These are phyloP conservation scores for Austrofundulus limnaeus DNA, from an alignment of 2,113 vertebrate genomes.

Conservation along the genomic window DNA sequence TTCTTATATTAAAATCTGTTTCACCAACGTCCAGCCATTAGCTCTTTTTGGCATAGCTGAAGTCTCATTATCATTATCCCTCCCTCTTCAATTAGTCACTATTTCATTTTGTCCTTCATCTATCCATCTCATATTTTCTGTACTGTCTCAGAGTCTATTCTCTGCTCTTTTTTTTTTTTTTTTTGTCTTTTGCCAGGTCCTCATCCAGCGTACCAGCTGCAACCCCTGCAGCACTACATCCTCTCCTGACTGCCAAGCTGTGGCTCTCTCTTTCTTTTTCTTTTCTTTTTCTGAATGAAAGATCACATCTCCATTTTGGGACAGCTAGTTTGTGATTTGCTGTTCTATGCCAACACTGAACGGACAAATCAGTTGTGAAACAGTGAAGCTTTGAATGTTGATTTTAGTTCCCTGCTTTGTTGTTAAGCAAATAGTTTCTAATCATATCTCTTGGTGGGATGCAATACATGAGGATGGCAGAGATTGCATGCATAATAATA, in stretches of 20 bases:
- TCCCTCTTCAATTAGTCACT: conserved; percentile 52
- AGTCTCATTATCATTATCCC: conserved; percentile 71
- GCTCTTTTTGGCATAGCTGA: conserved; percentile 56
- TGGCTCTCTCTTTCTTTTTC: conserved; percentile 23
- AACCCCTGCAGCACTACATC: conserved; percentile 58
- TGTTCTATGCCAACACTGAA: conserved; percentile 5
- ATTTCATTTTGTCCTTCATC: conserved; percentile 66
- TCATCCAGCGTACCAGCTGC: conserved; percentile 64
- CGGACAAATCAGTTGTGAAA: neutral
- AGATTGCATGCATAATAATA: too few relatives aligned
- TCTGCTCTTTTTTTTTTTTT: conserved; percentile 37
- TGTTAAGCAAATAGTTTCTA: neutral
- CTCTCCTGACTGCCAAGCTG: conserved; percentile 48
- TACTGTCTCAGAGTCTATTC: conserved; percentile 51
- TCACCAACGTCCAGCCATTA: conserved; percentile 58
- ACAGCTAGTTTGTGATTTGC: neutral
- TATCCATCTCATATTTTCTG: conserved; percentile 60
- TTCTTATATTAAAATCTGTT: conserved; percentile 63
- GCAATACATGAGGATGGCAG: too few relatives aligned
- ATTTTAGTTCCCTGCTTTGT: neutral
- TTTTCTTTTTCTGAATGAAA: conserved; percentile 37
- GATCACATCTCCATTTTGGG: conserved; percentile 36
- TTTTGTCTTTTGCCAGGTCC: conserved; percentile 52
- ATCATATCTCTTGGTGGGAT: too few relatives aligned
- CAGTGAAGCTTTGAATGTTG: neutral